phyloP scores from a whole-genome alignment of 2,888 invertebrate genomes.

The Pteria penguin region DNA sequence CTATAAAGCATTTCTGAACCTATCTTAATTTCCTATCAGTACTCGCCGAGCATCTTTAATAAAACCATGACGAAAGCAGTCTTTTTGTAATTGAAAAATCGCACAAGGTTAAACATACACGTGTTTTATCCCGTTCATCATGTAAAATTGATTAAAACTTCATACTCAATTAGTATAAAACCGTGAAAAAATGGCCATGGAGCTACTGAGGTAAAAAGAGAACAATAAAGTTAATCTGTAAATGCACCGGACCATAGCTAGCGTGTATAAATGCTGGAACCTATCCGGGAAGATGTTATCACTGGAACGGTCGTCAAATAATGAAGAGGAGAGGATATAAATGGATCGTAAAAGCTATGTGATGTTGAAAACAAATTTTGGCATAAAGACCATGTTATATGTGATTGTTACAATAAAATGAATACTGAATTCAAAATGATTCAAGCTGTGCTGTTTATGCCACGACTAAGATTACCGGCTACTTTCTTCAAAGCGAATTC shows the following conservation, averaged over 20 bases:
- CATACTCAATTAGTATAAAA: constrained; percentile 2
- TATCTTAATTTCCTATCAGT: background rate
- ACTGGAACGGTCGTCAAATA: too few species aligned
- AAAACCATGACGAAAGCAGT: background rate
- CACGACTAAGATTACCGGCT: too few species aligned
- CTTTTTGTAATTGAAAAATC: background rate
- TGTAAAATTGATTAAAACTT: constrained; percentile 13
- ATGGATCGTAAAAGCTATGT: too few species aligned
- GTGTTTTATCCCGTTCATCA: constrained; percentile 2
- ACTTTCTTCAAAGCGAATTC: too few species aligned
- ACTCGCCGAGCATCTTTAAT: background rate
- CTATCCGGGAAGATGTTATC: too few species aligned
- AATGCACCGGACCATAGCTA: background rate
- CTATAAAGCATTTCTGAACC: background rate
- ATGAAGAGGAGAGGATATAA: too few species aligned
- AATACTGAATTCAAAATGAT: too few species aligned
- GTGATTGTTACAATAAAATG: too few species aligned
- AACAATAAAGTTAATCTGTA: background rate
- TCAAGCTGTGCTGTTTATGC: too few species aligned
- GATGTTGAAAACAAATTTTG: background rate
- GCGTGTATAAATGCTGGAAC: too few species aligned
- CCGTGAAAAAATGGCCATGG: background rate
- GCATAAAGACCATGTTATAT: background rate
- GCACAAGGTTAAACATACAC: constrained; percentile 2
- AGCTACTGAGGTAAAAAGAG: background rate